Evolutionary conservation across 2,797 vertebrate species (phyloP).

Genomic region (Potorous gilbertii): DNA sequence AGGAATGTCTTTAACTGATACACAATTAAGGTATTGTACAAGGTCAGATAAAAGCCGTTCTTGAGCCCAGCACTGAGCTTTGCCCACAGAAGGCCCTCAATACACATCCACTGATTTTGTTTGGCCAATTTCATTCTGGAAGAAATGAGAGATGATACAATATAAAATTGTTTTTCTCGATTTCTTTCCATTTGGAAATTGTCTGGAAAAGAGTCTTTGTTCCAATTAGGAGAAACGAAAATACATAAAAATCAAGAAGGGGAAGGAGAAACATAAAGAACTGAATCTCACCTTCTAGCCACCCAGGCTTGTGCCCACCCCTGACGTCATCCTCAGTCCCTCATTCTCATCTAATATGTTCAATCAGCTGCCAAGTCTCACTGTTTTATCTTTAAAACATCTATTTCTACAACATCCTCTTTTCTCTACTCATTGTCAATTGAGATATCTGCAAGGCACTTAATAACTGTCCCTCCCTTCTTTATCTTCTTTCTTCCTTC

Average conservation of each 20-base stretch:
- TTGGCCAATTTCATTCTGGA: too few species aligned
- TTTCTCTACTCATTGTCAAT: background rate
- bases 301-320: background rate
- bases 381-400: background rate
- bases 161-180: fast-evolving
- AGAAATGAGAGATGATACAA: background rate
- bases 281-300: background rate
- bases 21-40: fast-evolving
- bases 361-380: background rate
- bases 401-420: background rate
- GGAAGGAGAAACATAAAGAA: background rate
- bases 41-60: background rate
- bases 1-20: background rate
- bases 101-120: background rate
- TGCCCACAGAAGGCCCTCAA: fast-evolving
- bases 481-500: background rate
- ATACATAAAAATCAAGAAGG: background rate
- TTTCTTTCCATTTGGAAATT: background rate
- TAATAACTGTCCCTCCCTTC: background rate
- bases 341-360: background rate
- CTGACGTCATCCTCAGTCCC: background rate
- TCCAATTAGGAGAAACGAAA: background rate
- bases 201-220: background rate
- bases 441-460: background rate
- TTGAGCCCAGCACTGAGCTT: fast-evolving